Base-by-base conservation (phyloP, 2,888 invertebrate genomes). In the Drosophila siamana region DNA sequence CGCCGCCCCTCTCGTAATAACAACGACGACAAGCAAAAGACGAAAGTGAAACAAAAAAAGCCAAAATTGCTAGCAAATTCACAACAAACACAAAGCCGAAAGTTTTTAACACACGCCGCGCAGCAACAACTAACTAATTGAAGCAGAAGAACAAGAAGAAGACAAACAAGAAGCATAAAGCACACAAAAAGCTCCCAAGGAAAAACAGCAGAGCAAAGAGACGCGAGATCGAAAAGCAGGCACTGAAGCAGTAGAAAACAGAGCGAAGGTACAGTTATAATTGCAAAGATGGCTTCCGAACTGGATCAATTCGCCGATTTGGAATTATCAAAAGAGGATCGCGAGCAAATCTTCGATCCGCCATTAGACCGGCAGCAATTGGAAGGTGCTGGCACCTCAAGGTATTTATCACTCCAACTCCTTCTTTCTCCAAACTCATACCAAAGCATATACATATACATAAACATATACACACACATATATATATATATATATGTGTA, bases 331-430 rank as follows among this genome's bases (percentile, higher is more conserved):
- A 95, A 95, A 91, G 95, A 95, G 91, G 95, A 95, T 91, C 94
- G 95, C 85, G 95, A 95, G 93, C 95, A 95, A 93, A 94, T 95
- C 89, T 95, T 95, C 92, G 95, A 95, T 92, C 94, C 94, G 85
- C 91, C 91, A 69, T 88, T 91, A 88, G 91, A 91, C 89, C 91
- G 91, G 85, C 92, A 91, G 87, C 91, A 91, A 89, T 79, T 92
- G 92, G 92, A 92, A 89, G 92, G 92, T 92, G 91, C 91, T 90
- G 91, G 91, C 91, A 90, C 92, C 90, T 91, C 91, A 92, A 92
- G 92, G 92, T 92, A 92, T 80, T 89, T 87, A 69, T 61, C 30
- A 15, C 3, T 13, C n/a, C n/a, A 33, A 41, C 19, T 41, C 19
- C 16, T 41, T 1, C n/a, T n/a, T n/a, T n/a, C n/a, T n/a, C n/a